These are phyloP conservation scores for Varecia variegata DNA, from an alignment of 2,797 vertebrate genomes.

Conservation along the genomic window DNA sequence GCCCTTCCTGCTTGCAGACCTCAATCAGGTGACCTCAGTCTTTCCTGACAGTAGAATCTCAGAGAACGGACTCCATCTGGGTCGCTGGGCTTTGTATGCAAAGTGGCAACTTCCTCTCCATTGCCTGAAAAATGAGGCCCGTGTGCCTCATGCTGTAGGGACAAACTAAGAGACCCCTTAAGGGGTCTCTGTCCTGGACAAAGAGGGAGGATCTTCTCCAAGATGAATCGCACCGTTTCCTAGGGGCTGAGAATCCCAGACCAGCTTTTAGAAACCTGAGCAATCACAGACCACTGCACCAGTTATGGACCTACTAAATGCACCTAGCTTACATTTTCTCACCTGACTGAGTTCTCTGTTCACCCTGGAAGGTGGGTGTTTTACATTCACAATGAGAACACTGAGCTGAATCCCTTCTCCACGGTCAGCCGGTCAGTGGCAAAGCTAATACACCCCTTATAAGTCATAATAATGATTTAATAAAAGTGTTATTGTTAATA, in stretches of 20 bases:
- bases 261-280: neutral
- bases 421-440: neutral
- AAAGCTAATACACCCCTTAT: neutral
- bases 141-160: rapidly evolving
- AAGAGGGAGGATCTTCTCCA: neutral
- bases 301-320: neutral
- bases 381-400: neutral
- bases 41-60: neutral
- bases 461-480: neutral
- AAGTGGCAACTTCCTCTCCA: neutral
- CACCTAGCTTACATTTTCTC: neutral
- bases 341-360: neutral
- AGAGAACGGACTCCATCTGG: neutral
- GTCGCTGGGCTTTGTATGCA: too few species aligned
- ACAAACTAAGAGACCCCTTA: neutral
- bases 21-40: neutral
- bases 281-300: too few species aligned
- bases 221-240: rapidly evolving
- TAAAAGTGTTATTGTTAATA: conserved; percentile 24
- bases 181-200: neutral
- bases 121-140: neutral
- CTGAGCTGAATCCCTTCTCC: neutral
- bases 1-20: neutral
- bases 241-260: neutral
- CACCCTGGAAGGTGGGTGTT: too few species aligned